Base-by-base conservation (phyloP, 2,113 vertebrate species). In the Heterotilapia buettikoferi region DNA sequence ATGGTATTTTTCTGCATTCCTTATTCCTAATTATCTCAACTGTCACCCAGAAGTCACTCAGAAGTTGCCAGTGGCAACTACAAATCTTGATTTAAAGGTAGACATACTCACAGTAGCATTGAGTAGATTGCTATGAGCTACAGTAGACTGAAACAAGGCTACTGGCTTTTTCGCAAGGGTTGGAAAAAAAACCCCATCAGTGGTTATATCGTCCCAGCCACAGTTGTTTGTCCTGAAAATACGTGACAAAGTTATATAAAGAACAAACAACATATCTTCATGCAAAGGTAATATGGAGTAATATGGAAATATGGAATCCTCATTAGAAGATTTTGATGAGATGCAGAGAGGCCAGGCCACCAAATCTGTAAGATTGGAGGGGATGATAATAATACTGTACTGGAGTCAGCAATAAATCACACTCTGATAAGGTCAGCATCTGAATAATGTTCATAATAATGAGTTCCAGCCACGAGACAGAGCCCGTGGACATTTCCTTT, bases 371-470 rank as follows among this genome's bases (percentile, higher is more conserved):
- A 86, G 84, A 90, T 84, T 18, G 66, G 76, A 79, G 59, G 21
- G 54, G 68, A 63, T 61, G 90, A 88, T 92, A 87, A 93, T 90
- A 82, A 90, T 21, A 86, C 56, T 86, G 87, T 88, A 57, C 76
- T 19, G 52, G 24, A 92, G 88, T 84, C 79, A 80, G 88, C 82
- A 59, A 92, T 94, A 94, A 93, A 94, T 93, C 93, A 88, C 82
- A 83, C 14, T 19, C 59, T 88, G 89, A 95, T 95, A 95, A 95
- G 94, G 94, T 96, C 93, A 93, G 56, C 52, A 53, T 16, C 84
- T 89, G 94, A 94, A 92, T 92, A 94, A 94, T 92, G 92, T 92
- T 84, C 86, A 87, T 86, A 71, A 87, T 91, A 91, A 92, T 89
- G 92, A 92, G 76, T 78, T 63, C 80, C 88, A 86, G 87, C 88